Percentiles rank a stretch among this genome's conserved stretches.
phyloP scores from a whole-genome alignment of 2,797 vertebrate species.

The Oreortyx pictus region DNA sequence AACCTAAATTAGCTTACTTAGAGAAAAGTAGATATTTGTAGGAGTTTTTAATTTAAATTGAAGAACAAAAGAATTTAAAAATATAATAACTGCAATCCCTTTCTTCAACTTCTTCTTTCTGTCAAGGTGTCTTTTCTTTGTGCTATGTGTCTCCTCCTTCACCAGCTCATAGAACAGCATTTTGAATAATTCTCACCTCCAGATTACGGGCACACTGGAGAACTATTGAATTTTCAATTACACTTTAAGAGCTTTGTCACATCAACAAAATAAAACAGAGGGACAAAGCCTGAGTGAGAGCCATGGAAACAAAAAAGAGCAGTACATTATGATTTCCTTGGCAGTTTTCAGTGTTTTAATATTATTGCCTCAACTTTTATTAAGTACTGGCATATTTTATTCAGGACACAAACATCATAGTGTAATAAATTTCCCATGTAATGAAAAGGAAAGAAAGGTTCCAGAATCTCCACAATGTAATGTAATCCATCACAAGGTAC shows the following conservation, averaged over 20 bases:
- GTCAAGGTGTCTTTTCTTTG: background rate
- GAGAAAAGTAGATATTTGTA: background rate
- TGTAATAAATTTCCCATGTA: background rate
- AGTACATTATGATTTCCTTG: background rate
- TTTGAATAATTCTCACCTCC: background rate
- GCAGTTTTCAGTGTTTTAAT: background rate
- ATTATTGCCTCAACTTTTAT: background rate
- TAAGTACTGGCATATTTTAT: background rate
- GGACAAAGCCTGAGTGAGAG: background rate
- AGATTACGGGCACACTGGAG: background rate
- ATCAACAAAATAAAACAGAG: background rate
- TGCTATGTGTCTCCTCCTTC: background rate
- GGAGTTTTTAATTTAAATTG: background rate
- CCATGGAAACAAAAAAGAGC: background rate
- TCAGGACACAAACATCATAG: background rate
- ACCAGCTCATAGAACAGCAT: background rate
- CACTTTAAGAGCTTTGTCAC: background rate
- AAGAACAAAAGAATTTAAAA: background rate
- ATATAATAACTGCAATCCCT: background rate
- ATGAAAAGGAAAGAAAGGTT: background rate
- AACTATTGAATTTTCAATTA: background rate
- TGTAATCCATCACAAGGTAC: fast-evolving
- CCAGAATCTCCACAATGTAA: background rate
- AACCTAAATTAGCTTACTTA: background rate
- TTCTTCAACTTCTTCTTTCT: background rate